Evolutionary conservation across 1,140 invertebrate species (phyloP).

Genomic region (Drosophila santomea): DNA sequence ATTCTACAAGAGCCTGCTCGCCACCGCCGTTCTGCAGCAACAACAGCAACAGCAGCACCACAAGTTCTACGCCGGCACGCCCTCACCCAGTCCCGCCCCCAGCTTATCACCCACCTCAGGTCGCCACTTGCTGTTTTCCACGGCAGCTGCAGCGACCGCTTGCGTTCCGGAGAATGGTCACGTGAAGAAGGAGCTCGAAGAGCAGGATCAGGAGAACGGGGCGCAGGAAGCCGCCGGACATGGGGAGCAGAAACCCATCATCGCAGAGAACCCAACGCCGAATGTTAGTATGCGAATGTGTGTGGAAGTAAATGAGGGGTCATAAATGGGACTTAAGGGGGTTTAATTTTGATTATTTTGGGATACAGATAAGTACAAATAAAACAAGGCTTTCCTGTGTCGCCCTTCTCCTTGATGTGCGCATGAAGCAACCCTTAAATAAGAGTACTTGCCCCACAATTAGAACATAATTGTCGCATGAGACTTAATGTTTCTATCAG

Average conservation of each 20-base stretch:
- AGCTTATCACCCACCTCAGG: constrained; percentile 21
- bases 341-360: constrained; percentile 32
- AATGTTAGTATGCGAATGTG: constrained; percentile 53
- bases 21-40: constrained; percentile 87
- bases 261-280: not conserved
- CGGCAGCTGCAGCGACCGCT: constrained; percentile 22
- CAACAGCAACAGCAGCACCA: constrained; percentile 66
- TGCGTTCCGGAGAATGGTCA: constrained; percentile 36
- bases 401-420: constrained; percentile 5
- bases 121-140: constrained; percentile 74
- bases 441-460: constrained; percentile 23
- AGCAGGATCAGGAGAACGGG: constrained; percentile 20
- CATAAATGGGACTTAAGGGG: constrained; percentile 35
- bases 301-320: constrained; percentile 39
- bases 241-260: constrained; percentile 22
- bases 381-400: constrained; percentile 32
- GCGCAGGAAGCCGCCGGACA: not conserved
- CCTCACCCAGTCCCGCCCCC: constrained; percentile 35
- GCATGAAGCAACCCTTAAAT: constrained; percentile 18
- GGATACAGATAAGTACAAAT: constrained; percentile 29
- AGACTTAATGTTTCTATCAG: not conserved
- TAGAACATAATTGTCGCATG: constrained; percentile 28
- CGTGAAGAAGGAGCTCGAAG: constrained; percentile 44
- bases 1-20: constrained; percentile 91
- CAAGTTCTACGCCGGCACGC: constrained; percentile 52